These are phyloP conservation scores for Pantelozetes paolii DNA, from an alignment of 2,888 invertebrate species.

Conservation along the genomic window DNA sequence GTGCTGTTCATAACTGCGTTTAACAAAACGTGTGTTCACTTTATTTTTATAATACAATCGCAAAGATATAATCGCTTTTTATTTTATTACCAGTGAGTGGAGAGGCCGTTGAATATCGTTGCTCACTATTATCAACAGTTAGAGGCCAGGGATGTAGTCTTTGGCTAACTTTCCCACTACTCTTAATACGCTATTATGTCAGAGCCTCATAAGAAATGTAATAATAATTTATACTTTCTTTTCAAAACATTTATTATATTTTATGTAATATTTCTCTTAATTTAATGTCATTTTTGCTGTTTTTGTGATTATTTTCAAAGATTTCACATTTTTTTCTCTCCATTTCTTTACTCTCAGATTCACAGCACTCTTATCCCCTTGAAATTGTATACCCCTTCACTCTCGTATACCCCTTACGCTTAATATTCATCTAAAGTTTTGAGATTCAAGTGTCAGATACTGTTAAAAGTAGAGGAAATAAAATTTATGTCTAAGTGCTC, in stretches of 20 bases:
- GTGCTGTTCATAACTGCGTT: not conserved
- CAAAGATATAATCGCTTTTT: slow-evolving; percentile 9
- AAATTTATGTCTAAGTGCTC: not conserved
- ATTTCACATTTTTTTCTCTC: not conserved
- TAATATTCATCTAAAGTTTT: too few species aligned
- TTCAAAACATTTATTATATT: slow-evolving; percentile 9
- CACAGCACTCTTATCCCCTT: not conserved
- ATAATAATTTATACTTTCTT: not conserved
- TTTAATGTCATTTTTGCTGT: slow-evolving; percentile 12
- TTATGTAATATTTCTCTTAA: not conserved
- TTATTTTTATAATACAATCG: not conserved
- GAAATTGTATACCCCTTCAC: too few species aligned
- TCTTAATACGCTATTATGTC: not conserved
- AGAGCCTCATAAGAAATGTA: not conserved
- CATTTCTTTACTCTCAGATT: not conserved
- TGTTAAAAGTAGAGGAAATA: not conserved
- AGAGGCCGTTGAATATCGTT: not conserved
- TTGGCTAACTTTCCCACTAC: not conserved
- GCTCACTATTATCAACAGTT: not conserved
- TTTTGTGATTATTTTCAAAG: not conserved
- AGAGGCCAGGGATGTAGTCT: not conserved
- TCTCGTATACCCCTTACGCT: too few species aligned
- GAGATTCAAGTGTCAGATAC: slow-evolving; percentile 17
- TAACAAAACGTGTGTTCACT: slow-evolving; percentile 7
- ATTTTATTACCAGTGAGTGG: not conserved